Base-by-base conservation (phyloP, 2,113 vertebrate species). In the Callionymus lyra region DNA sequence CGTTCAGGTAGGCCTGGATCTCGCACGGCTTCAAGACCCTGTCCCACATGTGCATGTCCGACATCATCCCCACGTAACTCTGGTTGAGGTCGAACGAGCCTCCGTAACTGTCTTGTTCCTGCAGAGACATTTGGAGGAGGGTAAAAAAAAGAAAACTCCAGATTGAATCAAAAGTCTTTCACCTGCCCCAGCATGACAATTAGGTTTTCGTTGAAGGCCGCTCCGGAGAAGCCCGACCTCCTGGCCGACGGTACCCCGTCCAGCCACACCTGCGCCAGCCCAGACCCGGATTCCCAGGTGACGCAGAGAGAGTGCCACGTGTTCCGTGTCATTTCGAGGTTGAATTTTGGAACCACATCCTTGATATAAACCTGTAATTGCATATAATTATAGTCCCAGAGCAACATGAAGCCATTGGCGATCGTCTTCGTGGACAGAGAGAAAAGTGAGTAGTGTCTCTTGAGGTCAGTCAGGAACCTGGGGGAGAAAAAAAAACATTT, bases 11-110 rank as follows among this genome's bases (percentile, higher is more conserved):
- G 6, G 35, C 41, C 2, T 49, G 40, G 15, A 82, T 76, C 44
- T 79, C 56, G 56, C 72, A 69, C 12, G 56, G 1, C 3, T 72
- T 71, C 1, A 82, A 66, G 31, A 34, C 10, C 27, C 73, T 56
- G 58, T 78, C 38, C 78, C 81, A 83, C 74, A 83, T 68, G 53
- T 83, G 64, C 35, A 81, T 56, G 6, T 83, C 77, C 6, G 56
- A n/a, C 38, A 75, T 55, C 70, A 76, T 76, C 6, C 81, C 76
- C 31, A 66, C 5, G 1, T 80, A 80, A 27, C 35, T 58, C 64
- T 81, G 78, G 0, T 34, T 53, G 0, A 4, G 0, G 19, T 67
- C 61, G 50, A 79, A 81, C 1, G 34, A 34, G 0, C 76, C 74
- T 21, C 70, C 72, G 1, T 67, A 49, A 8, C 34, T 6, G 45